Conservation (phyloP, 2,888 invertebrate genomes). For the Epinotia nisella region DNA sequence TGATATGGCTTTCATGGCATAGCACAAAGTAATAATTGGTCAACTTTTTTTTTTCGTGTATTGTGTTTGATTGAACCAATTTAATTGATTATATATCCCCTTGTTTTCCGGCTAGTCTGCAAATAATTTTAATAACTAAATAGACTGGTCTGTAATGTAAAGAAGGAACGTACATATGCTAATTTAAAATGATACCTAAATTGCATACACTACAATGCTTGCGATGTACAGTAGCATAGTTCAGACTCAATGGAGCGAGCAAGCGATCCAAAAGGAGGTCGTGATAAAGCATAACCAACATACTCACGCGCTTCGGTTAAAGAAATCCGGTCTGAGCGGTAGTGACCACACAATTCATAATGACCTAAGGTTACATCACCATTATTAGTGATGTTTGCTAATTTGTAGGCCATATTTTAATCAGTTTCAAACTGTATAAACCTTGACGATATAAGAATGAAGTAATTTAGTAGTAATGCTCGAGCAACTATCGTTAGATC, state of each 20-base stretch:
- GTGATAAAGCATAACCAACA: conserved; percentile 20
- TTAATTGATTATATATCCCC: too few species aligned
- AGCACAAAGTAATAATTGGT: too few species aligned
- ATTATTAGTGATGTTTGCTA: background rate
- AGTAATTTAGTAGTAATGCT: conserved; percentile 26
- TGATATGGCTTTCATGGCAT: too few species aligned
- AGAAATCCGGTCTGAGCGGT: conserved; percentile 7
- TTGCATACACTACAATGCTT: background rate
- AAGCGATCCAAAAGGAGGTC: conserved; percentile 9
- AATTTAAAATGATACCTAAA: too few species aligned
- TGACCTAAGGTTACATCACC: background rate
- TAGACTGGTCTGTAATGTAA: background rate
- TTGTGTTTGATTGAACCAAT: too few species aligned
- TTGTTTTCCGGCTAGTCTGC: too few species aligned
- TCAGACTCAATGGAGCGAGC: conserved; percentile 17
- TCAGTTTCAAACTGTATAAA: background rate
- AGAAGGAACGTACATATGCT: too few species aligned
- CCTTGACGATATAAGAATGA: background rate
- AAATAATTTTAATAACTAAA: too few species aligned
- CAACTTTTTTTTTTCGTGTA: too few species aligned
- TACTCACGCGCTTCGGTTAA: conserved; percentile 4
- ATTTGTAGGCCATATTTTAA: background rate
- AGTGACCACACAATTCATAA: conserved; percentile 16
- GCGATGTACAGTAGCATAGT: conserved; percentile 5
- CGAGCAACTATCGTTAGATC: conserved; percentile 31